Evolutionary conservation across 2,113 vertebrate species (phyloP).

Genomic region (Circaetus gallicus): DNA sequence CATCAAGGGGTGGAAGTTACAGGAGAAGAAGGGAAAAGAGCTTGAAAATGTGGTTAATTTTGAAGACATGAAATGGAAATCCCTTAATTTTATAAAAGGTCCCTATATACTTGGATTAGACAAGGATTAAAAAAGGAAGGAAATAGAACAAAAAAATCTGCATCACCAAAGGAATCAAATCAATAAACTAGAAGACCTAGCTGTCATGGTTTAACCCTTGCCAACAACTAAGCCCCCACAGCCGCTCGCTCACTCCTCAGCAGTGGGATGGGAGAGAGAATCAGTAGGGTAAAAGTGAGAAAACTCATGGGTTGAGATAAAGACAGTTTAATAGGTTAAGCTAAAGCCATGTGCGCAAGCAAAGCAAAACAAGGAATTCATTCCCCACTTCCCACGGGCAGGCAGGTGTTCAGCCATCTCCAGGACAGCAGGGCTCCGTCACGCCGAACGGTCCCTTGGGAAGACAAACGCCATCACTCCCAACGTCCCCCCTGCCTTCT

Average conservation of each 20-base stretch:
- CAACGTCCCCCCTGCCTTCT: too few relatives aligned
- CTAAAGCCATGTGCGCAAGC: rapidly evolving
- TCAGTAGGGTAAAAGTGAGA: neutral
- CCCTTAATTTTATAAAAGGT: neutral
- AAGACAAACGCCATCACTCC: too few relatives aligned
- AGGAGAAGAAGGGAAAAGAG: neutral
- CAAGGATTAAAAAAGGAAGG: neutral
- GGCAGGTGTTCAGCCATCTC: neutral
- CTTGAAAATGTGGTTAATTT: neutral
- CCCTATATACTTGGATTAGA: neutral
- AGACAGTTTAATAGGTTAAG: neutral
- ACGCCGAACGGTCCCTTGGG: neutral
- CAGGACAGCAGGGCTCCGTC: neutral
- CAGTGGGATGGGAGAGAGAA: neutral
- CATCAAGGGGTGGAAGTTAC: neutral
- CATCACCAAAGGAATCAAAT: neutral
- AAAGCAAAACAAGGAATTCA: neutral
- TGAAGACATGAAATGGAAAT: neutral
- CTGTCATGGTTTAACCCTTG: neutral
- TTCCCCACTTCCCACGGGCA: neutral
- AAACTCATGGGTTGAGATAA: neutral
- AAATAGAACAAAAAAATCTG: neutral
- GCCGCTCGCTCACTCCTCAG: rapidly evolving
- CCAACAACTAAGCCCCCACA: neutral
- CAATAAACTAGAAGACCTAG: neutral